A percentile compares a stretch with the other conserved stretches of the same genome.
Evolutionary conservation across 2,797 vertebrate species (phyloP).

Genomic region (Enteromius afrohamiltoni): DNA sequence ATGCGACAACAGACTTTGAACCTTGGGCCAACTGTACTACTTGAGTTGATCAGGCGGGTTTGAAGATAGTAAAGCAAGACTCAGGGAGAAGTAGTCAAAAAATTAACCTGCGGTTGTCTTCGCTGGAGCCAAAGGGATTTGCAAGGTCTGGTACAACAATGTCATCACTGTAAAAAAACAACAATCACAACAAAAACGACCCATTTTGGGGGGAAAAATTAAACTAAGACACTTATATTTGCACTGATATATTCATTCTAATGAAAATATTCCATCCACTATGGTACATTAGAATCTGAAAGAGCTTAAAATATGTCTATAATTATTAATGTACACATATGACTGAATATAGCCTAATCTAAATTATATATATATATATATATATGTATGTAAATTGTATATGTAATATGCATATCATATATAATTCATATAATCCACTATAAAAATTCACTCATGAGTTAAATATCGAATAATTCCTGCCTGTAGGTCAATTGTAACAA

Average conservation of each 20-base stretch:
- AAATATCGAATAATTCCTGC: background rate
- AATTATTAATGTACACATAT: too few relatives aligned
- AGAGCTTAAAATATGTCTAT: too few relatives aligned
- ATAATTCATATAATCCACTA: background rate
- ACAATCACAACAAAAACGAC: background rate
- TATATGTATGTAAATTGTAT: too few relatives aligned
- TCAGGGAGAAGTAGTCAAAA: background rate
- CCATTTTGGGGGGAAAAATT: background rate
- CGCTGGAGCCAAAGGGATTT: constrained; percentile 74
- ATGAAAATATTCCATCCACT: background rate
- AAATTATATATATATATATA: too few relatives aligned
- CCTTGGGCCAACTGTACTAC: background rate
- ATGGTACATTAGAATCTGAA: background rate
- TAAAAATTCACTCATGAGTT: background rate
- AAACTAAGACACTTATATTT: background rate
- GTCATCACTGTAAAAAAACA: constrained; percentile 27
- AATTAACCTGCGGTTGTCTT: constrained; percentile 71
- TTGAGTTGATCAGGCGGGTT: background rate
- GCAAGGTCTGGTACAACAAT: constrained; percentile 43
- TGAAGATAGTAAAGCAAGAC: background rate
- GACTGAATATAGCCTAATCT: too few relatives aligned
- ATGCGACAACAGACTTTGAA: constrained; percentile 13
- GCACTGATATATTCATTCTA: too few relatives aligned
- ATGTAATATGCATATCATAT: too few relatives aligned
- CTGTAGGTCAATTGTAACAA: background rate